These are phyloP conservation scores for Ashinkailepas kermadecensis DNA, from an alignment of 2,888 invertebrate species.

Conservation along the genomic window DNA sequence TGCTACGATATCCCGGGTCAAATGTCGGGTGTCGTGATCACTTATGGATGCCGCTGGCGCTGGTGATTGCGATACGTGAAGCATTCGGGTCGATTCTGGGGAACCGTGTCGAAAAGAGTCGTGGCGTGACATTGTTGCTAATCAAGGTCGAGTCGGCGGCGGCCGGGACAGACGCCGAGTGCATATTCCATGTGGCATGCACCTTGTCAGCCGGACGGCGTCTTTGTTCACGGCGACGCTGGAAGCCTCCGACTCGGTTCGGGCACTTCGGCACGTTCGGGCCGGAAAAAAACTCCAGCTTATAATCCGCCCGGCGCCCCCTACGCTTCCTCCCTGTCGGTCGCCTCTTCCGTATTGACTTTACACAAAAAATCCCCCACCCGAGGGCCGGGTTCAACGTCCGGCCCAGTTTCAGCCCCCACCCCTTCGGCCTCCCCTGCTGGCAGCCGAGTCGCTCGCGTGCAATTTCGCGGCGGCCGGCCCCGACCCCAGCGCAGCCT, in stretches of 20 bases:
- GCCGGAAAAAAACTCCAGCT: not conserved
- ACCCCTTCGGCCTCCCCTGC: slow-evolving; percentile 2
- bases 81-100: too few relatives aligned
- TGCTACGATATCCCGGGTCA: too few relatives aligned
- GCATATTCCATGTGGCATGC: not conserved
- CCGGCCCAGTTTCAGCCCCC: slow-evolving; percentile 9
- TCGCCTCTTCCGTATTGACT: slow-evolving; percentile 10
- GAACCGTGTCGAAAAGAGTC: not conserved
- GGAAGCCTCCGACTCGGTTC: too few relatives aligned
- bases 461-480: not conserved
- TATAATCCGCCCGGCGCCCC: not conserved
- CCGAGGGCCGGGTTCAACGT: slow-evolving; percentile 13
- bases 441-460: not conserved
- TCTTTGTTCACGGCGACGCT: too few relatives aligned
- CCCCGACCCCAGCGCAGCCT: not conserved
- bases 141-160: not conserved
- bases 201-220: too few relatives aligned
- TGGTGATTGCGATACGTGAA: too few relatives aligned
- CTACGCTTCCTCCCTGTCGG: not conserved
- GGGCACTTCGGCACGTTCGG: not conserved
- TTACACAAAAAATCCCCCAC: slow-evolving; percentile 3
- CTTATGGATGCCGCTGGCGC: too few relatives aligned
- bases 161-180: not conserved
- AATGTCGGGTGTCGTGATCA: too few relatives aligned
- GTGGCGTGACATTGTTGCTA: not conserved